A percentile compares a stretch with the other conserved stretches of the same genome.
phyloP scores from a whole-genome alignment of 35 echinoderm and acorn worm genomes.

The Chiridota heheva region DNA sequence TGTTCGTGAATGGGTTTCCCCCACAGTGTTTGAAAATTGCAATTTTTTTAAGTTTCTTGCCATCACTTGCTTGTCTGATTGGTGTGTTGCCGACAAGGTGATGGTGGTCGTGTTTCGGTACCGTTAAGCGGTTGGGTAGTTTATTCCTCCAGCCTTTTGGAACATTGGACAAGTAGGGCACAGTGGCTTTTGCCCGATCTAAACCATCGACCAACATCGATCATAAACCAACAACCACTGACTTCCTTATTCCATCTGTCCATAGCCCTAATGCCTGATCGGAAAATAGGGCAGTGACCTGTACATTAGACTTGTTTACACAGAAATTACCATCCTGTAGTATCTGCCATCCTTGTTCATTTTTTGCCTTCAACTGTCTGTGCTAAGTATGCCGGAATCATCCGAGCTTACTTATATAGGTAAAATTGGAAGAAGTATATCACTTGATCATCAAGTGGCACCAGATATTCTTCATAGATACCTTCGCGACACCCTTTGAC shows the following conservation, averaged over 20 bases:
- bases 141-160: not conserved
- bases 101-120: no score
- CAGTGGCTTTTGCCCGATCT: not conserved
- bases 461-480: not conserved
- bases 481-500: not conserved
- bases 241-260: not conserved
- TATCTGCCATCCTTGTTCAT: slow-evolving; percentile 21
- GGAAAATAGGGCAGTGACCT: not conserved
- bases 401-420: slow-evolving; percentile 44
- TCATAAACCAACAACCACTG: not conserved
- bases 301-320: not conserved
- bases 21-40: not conserved
- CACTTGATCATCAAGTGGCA: not conserved
- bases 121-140: not conserved
- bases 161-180: not conserved
- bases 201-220: not conserved
- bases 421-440: slow-evolving; percentile 24
- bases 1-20: not conserved
- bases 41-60: not conserved
- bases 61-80: not conserved
- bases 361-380: slow-evolving; percentile 5
- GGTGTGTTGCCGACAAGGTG: no score
- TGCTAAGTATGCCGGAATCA: slow-evolving; percentile 28
- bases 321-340: slow-evolving; percentile 26
- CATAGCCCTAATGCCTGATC: not conserved